Conservation (phyloP, 2,113 vertebrate genomes). For the Shinisaurus crocodilurus region DNA sequence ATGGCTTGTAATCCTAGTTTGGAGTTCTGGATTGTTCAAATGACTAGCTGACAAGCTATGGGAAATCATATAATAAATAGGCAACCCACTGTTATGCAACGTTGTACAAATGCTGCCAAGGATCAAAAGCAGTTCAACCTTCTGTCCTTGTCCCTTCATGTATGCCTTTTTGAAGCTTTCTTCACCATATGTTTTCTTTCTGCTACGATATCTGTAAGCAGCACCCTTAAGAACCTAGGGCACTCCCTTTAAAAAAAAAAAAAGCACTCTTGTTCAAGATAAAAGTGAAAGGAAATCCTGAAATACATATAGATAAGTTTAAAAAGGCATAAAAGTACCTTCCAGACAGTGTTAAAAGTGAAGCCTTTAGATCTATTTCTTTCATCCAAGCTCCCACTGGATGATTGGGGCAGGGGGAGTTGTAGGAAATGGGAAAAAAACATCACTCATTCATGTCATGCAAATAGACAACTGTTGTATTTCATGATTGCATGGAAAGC, state of each 20-base stretch:
- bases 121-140: not conserved
- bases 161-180: conserved; percentile 44
- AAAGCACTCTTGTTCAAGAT: conserved; percentile 53
- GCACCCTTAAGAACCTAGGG: conserved; percentile 25
- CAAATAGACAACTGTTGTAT: conserved; percentile 50
- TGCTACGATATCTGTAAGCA: conserved; percentile 41
- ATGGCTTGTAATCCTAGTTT: not conserved
- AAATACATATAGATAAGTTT: conserved; percentile 64
- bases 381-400: conserved; percentile 53
- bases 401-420: not conserved
- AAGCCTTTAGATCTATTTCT: conserved; percentile 63
- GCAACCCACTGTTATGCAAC: not conserved
- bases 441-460: conserved; percentile 47
- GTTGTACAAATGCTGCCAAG: not conserved
- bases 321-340: conserved; percentile 45
- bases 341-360: conserved; percentile 45
- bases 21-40: not conserved
- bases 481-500: conserved; percentile 34
- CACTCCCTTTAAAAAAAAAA: conserved; percentile 27
- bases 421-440: conserved; percentile 50
- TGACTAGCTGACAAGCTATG: not conserved
- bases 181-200: conserved; percentile 34
- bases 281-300: conserved; percentile 41
- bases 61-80: conserved; percentile 19
- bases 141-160: not conserved